Evolutionary conservation across 2,797 vertebrate genomes (phyloP).

Genomic region (Enteromius afrohamiltoni): DNA sequence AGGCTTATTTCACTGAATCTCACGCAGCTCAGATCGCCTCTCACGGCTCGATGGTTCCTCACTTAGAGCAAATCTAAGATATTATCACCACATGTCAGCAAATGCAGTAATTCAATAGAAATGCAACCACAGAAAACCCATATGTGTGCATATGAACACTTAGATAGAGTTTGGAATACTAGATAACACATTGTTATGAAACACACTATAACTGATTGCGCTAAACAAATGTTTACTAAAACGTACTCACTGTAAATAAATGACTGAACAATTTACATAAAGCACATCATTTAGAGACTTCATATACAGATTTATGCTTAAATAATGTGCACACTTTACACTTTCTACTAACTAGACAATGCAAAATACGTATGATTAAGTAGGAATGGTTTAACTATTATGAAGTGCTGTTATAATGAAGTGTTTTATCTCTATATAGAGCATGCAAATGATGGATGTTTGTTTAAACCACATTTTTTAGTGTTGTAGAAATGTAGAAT

Average conservation of each 20-base stretch:
- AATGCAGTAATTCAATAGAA: not conserved
- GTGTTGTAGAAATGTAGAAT: not conserved
- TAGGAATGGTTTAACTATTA: no score
- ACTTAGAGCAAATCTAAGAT: not conserved
- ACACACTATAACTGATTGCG: not conserved
- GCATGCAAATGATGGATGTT: not conserved
- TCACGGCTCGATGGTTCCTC: not conserved
- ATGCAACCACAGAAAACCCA: not conserved
- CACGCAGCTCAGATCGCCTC: not conserved
- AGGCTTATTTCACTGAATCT: not conserved
- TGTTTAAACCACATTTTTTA: not conserved
- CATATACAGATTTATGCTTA: not conserved
- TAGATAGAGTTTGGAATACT: no score
- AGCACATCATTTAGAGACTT: no score
- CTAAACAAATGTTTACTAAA: not conserved
- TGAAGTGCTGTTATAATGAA: not conserved
- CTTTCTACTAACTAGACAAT: not conserved
- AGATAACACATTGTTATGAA: not conserved
- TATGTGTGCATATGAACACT: not conserved
- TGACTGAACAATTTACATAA: not conserved
- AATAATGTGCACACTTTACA: not conserved
- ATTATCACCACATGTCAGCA: not conserved
- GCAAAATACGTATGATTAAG: not conserved
- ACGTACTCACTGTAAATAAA: not conserved
- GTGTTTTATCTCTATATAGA: not conserved